A percentile compares a stretch with the other conserved stretches of the same genome.
Conservation (phyloP, 1,140 invertebrate genomes). For the Asobara japonica region DNA sequence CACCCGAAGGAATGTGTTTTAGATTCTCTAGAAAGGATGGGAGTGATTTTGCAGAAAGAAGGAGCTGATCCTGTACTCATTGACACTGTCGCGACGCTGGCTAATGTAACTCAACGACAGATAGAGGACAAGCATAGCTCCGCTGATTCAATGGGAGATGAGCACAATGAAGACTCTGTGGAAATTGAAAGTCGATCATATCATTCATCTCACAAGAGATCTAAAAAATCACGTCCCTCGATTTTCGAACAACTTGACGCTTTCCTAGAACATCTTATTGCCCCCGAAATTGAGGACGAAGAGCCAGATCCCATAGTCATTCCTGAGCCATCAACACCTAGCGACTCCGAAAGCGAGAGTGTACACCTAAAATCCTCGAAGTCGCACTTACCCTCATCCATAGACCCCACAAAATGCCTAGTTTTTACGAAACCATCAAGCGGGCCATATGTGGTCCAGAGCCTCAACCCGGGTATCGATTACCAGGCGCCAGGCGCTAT, state of each 20-base stretch:
- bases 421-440: not conserved
- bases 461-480: not conserved
- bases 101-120: not conserved
- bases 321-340: not conserved
- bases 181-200: no score
- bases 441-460: not conserved
- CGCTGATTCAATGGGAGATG: not conserved
- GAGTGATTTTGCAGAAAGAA: not conserved
- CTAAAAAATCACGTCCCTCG: not conserved
- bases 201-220: not conserved
- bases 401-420: not conserved
- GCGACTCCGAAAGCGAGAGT: not conserved
- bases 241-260: not conserved
- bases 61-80: not conserved
- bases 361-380: not conserved
- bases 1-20: conserved; percentile 29
- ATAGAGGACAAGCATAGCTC: no score
- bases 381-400: not conserved
- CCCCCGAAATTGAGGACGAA: not conserved
- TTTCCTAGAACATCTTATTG: not conserved
- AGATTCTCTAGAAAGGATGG: conserved; percentile 14
- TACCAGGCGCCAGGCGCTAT: not conserved
- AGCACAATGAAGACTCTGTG: not conserved
- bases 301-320: not conserved
- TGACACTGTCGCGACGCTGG: not conserved